Base-by-base conservation (phyloP, 2,888 invertebrate species). In the Nomada goodeniana region DNA sequence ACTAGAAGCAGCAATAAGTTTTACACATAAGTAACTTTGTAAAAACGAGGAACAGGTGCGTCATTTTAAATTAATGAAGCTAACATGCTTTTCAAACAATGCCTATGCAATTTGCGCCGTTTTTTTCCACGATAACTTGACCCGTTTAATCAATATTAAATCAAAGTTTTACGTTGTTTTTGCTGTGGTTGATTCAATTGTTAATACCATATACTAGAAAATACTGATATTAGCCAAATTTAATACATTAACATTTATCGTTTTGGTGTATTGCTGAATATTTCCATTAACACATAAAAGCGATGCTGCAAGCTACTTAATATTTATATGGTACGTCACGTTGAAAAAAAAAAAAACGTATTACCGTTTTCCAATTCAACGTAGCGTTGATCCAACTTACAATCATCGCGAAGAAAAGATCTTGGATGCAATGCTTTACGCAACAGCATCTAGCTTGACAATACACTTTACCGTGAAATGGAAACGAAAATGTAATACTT, bases 401-500 rank as follows among this genome's bases (percentile, higher is more conserved):
- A 11, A 7, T 26, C 47, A 0, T n/a, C 64, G 15, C 4, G 3
- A 18, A 47, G 44, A 5, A 11, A 64, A 64, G 63, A 64, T 63
- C 7, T 53, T 53, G 15, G 23, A 63, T 64, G 18, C 26, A 11
- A 13, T 5, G 64, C 26, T 23, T 65, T 50, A 26, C 13, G 64
- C 26, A 50, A 65, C 47, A 7, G 5, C 4, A n/a, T 18, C 64
- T 29, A 65, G 5, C 64, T 26, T 18, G 47, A 64, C 47, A 26
- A 20, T 29, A 26, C 23, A 29, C 42, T 72, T 36, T 18, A 3
- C 3, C 42, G 13, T 23, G 53, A 67, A 10, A 50, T 18, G 11
- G 18, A 61, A 50, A 23, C 11, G 15, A 20, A 20, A 26, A 23
- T 57, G 18, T 26, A 36, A 70, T 82, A 94, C 96, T 95, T 89